Conservation (phyloP, 2,113 vertebrate genomes). For the Oreochromis spilurus region DNA sequence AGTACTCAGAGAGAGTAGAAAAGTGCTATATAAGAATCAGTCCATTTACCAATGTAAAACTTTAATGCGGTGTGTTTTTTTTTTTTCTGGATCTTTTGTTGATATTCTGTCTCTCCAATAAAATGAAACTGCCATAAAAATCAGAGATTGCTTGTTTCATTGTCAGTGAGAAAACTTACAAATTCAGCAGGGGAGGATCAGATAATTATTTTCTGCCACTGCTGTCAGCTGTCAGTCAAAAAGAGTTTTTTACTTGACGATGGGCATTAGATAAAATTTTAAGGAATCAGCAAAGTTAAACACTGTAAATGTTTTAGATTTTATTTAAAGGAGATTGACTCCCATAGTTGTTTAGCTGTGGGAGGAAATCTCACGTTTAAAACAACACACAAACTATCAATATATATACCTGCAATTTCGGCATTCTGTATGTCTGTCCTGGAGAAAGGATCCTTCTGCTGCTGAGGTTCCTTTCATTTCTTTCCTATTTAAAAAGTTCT, state of each 20-base stretch:
- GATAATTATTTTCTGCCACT: not conserved
- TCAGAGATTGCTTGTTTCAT: not conserved
- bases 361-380: not conserved
- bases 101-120: not conserved
- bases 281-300: not conserved
- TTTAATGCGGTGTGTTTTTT: not conserved
- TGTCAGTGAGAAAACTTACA: not conserved
- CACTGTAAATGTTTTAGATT: not conserved
- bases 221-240: too few relatives aligned
- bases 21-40: not conserved
- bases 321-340: not conserved
- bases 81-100: not conserved
- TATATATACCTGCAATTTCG: not conserved
- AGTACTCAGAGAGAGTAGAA: not conserved
- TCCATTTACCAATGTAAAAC: not conserved
- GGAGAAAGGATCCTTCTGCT: not conserved
- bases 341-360: not conserved
- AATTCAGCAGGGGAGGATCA: not conserved
- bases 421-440: not conserved
- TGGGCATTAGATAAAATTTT: not conserved
- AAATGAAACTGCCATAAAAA: not conserved
- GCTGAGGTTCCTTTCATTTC: not conserved
- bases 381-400: not conserved
- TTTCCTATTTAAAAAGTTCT: not conserved
- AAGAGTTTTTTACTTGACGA: not conserved